A percentile compares a stretch with the other conserved stretches of the same genome.
Conservation (phyloP, 2,797 vertebrate genomes). For the Sebastes vulpes region DNA sequence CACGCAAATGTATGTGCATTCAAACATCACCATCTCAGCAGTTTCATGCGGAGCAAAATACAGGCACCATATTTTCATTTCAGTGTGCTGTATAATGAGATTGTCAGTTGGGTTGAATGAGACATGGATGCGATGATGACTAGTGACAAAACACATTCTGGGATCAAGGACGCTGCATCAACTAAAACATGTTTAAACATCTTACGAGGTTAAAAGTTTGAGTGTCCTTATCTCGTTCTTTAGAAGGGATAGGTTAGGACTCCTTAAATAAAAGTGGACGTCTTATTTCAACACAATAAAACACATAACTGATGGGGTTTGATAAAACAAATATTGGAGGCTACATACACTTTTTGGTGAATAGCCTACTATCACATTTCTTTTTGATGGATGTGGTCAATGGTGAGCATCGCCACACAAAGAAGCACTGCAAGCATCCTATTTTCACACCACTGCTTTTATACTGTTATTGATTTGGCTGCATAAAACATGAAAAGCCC, state of each 20-base stretch:
- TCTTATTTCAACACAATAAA: neutral
- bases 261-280: neutral
- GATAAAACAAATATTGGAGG: neutral
- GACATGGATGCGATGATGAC: neutral
- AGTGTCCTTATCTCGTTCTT: neutral
- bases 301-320: neutral
- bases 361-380: neutral
- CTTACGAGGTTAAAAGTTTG: neutral
- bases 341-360: neutral
- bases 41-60: neutral
- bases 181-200: neutral
- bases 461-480: slow-evolving; percentile 47
- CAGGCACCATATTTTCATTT: neutral
- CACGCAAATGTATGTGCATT: neutral
- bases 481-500: slow-evolving; percentile 57
- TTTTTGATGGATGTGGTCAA: neutral
- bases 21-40: neutral
- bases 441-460: slow-evolving; percentile 34
- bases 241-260: neutral
- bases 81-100: neutral
- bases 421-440: neutral
- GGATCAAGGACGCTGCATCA: neutral
- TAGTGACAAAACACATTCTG: neutral
- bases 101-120: neutral
- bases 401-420: neutral